Evolutionary conservation across 1,140 invertebrate genomes (phyloP).

Genomic region (Euschistus heros): DNA sequence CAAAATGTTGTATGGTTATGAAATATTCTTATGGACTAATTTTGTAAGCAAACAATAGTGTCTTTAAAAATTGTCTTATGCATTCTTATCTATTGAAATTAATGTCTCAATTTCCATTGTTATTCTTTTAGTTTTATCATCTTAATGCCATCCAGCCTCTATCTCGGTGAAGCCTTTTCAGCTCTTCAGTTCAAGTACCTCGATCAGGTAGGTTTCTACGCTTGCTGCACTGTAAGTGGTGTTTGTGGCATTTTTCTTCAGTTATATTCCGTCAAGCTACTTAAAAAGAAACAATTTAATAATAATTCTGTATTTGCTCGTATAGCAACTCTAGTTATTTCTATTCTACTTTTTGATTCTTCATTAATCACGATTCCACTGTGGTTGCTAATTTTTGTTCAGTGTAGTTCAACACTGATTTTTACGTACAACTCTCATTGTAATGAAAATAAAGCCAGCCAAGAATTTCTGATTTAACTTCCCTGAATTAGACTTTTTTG

Average conservation of each 20-base stretch:
- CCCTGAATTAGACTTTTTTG: too few relatives aligned
- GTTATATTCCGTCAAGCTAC: neutral
- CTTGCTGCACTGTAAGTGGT: slow-evolving; percentile 5
- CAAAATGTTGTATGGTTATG: neutral
- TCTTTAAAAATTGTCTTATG: neutral
- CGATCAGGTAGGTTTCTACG: slow-evolving; percentile 3
- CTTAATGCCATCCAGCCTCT: slow-evolving; percentile 10
- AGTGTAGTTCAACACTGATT: neutral
- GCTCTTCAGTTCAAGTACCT: slow-evolving; percentile 7
- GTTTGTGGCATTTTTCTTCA: slow-evolving; percentile 1
- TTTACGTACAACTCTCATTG: slow-evolving; percentile 2
- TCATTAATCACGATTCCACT: neutral
- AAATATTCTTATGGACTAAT: neutral
- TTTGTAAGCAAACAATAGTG: neutral
- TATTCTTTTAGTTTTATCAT: slow-evolving; percentile 9
- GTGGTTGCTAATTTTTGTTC: neutral
- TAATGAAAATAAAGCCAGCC: neutral
- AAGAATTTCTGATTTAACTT: neutral
- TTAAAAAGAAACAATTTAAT: neutral
- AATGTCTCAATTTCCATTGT: neutral
- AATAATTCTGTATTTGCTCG: neutral
- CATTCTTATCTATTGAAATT: neutral
- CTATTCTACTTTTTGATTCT: slow-evolving; percentile 6
- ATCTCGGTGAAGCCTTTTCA: slow-evolving; percentile 16
- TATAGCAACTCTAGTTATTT: slow-evolving; percentile 1